Percentiles rank a stretch among this genome's conserved stretches.
Evolutionary conservation across 2,797 vertebrate species (phyloP).

Genomic region (Bufotes viridis): DNA sequence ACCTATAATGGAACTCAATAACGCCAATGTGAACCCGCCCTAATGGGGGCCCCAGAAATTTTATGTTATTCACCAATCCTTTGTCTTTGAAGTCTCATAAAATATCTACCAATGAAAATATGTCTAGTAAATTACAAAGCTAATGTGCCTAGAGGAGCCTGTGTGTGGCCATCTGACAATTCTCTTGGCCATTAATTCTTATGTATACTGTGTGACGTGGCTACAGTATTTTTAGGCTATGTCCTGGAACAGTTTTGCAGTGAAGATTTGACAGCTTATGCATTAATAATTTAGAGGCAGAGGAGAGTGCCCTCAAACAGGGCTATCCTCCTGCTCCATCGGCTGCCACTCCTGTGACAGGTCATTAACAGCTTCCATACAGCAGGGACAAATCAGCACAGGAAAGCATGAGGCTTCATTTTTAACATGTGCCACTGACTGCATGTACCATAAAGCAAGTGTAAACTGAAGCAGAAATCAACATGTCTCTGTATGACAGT

Average conservation of each 20-base stretch:
- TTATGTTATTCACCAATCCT: too few relatives aligned
- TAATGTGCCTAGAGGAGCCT: not conserved
- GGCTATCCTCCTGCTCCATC: conserved; percentile 54
- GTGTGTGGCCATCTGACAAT: not conserved
- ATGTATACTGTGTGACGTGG: conserved; percentile 23
- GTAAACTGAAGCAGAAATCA: conserved; percentile 33
- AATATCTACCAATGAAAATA: too few relatives aligned
- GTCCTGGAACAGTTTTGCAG: conserved; percentile 39
- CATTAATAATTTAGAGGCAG: conserved; percentile 57
- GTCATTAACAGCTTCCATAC: conserved; percentile 60
- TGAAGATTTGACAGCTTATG: conserved; percentile 53
- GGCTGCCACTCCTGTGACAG: conserved; percentile 55
- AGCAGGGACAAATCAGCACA: conserved; percentile 30
- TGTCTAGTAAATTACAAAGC: too few relatives aligned
- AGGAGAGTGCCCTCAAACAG: conserved; percentile 48
- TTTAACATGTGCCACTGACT: conserved; percentile 35
- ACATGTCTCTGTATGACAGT: conserved; percentile 49
- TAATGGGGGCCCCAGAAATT: too few relatives aligned
- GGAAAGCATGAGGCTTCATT: conserved; percentile 39
- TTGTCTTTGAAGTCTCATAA: too few relatives aligned
- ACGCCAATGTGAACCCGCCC: too few relatives aligned
- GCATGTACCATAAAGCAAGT: conserved; percentile 44
- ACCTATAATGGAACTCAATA: too few relatives aligned
- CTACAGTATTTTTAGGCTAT: conserved; percentile 1
- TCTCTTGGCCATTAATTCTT: conserved; percentile 2